phyloP scores from a whole-genome alignment of 1,140 invertebrate species.

The Brachionus calyciflorus region DNA sequence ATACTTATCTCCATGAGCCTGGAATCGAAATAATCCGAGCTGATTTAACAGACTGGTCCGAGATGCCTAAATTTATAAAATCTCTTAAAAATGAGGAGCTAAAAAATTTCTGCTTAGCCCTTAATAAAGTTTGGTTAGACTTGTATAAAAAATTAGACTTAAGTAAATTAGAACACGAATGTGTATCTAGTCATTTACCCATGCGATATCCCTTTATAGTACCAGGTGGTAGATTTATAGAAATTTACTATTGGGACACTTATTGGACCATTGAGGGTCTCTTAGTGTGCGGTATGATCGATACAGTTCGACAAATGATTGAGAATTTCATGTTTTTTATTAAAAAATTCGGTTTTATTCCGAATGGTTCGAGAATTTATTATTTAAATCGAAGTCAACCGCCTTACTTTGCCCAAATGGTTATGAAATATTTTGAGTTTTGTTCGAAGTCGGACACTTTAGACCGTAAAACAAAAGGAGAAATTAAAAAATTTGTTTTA shows the following conservation, averaged over 20 bases:
- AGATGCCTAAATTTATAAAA: neutral
- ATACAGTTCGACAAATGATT: slow-evolving; percentile 74
- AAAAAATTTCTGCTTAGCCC: neutral
- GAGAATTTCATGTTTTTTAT: slow-evolving; percentile 51
- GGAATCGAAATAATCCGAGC: slow-evolving; percentile 17
- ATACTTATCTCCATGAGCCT: slow-evolving; percentile 35
- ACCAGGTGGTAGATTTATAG: slow-evolving; percentile 80
- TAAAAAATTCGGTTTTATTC: slow-evolving; percentile 70
- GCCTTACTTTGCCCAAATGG: slow-evolving; percentile 78
- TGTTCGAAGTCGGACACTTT: neutral
- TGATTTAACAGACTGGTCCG: slow-evolving; percentile 25
- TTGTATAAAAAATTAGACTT: slow-evolving; percentile 30
- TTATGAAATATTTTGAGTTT: slow-evolving; percentile 54
- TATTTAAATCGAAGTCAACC: slow-evolving; percentile 80
- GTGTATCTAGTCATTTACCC: slow-evolving; percentile 26
- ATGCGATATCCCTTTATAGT: slow-evolving; percentile 65
- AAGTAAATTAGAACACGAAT: slow-evolving; percentile 7
- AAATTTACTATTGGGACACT: slow-evolving; percentile 90
- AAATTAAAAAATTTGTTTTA: neutral
- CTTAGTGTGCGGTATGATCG: too few species aligned
- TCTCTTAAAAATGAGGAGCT: neutral
- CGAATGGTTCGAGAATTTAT: slow-evolving; percentile 83
- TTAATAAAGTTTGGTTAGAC: slow-evolving; percentile 34
- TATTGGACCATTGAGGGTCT: slow-evolving; percentile 87
- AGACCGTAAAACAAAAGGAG: neutral